phyloP scores from a whole-genome alignment of 1,140 invertebrate genomes.

The Zaprionus ornatus region DNA sequence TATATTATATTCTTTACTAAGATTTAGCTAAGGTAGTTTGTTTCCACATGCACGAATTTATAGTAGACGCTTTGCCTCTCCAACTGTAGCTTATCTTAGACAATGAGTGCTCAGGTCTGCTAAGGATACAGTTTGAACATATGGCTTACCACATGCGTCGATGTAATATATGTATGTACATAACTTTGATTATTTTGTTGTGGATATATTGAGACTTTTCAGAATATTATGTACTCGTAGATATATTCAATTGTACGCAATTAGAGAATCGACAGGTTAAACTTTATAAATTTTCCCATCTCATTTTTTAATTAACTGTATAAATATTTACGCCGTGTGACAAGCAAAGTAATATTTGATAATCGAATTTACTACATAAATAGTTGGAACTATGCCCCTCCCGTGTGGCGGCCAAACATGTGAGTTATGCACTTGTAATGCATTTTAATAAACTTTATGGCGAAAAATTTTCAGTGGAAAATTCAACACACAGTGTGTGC shows the following conservation, averaged over 20 bases:
- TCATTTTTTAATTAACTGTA: slow-evolving; percentile 64
- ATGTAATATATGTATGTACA: no score
- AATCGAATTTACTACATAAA: slow-evolving; percentile 57
- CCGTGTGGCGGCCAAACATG: neutral
- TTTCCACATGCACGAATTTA: no score
- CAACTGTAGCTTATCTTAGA: no score
- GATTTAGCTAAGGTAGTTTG: no score
- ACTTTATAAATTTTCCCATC: slow-evolving; percentile 56
- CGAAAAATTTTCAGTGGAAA: slow-evolving; percentile 57
- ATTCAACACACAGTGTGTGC: slow-evolving; percentile 42
- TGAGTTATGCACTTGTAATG: slow-evolving; percentile 24
- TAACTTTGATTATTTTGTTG: neutral
- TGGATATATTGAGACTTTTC: neutral
- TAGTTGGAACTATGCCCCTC: slow-evolving; percentile 35
- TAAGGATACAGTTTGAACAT: no score
- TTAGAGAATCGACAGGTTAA: slow-evolving; percentile 49
- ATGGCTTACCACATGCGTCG: no score
- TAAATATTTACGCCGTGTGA: slow-evolving; percentile 56
- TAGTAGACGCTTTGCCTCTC: no score
- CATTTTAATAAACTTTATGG: slow-evolving; percentile 58
- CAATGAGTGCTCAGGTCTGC: no score
- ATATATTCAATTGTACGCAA: slow-evolving; percentile 20
- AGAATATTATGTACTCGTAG: neutral
- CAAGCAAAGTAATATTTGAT: slow-evolving; percentile 37
- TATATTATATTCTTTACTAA: no score